Evolutionary conservation across 1,140 invertebrate species (phyloP).

Genomic region (Penaeus vannamei): DNA sequence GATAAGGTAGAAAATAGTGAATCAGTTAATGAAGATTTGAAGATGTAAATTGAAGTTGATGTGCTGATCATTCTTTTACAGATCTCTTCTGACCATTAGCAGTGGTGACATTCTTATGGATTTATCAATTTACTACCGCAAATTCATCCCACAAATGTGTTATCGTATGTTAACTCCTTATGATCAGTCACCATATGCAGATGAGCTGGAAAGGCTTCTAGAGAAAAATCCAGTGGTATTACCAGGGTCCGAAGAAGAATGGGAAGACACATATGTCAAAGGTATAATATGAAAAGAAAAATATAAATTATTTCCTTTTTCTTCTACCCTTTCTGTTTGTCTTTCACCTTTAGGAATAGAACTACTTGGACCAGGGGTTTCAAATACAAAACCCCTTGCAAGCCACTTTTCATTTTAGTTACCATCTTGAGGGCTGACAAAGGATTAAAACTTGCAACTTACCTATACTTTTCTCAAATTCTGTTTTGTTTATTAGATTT

Average conservation of each 20-base stretch:
- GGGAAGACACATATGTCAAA: constrained; percentile 41
- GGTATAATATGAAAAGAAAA: background rate
- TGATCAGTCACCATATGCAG: constrained; percentile 37
- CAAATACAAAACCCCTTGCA: too few relatives aligned
- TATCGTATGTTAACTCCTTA: constrained; percentile 48
- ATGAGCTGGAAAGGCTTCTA: constrained; percentile 39
- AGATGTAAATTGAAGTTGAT: background rate
- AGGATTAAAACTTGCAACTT: too few relatives aligned
- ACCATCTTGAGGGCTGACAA: too few relatives aligned
- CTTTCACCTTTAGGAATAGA: background rate
- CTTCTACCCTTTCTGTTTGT: background rate
- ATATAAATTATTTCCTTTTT: background rate
- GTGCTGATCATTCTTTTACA: background rate
- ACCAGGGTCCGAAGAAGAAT: constrained; percentile 55
- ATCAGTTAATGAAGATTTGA: too few relatives aligned
- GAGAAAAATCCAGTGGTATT: constrained; percentile 45
- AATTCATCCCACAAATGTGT: constrained; percentile 37
- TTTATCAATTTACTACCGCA: constrained; percentile 46
- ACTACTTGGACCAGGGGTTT: too few relatives aligned
- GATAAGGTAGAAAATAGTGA: background rate
- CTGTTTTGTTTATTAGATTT: too few relatives aligned
- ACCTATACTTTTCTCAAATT: too few relatives aligned
- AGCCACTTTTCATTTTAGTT: too few relatives aligned
- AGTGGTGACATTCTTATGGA: constrained; percentile 28
- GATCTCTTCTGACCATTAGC: constrained; percentile 36